Evolutionary conservation across 2,888 invertebrate species (phyloP), one percentile per base, ranked within the genome.

Genomic region (Tenthredo mesomela): DNA sequence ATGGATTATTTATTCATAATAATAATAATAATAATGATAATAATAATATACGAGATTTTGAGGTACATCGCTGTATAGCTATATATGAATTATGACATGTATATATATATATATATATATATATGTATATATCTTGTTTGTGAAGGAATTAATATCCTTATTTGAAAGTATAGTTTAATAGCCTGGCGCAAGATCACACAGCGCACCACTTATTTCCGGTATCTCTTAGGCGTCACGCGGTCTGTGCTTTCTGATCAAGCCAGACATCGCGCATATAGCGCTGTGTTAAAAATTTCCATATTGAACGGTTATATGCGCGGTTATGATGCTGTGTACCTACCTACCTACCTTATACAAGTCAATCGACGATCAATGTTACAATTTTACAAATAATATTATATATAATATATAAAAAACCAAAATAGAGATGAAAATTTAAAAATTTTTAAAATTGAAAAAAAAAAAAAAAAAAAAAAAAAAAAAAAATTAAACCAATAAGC

Each of bases 161-260:
- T 54, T 54, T 54, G n/a, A 61, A 25, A 61, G 61, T 33, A 61
- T 33, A 67, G 33, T 67, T 67, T 67, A 67, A 67, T 67, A 67
- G 18, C 33, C 12, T 10, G 9, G 61, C 10, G 61, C 10, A 12
- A 12, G 10, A 67, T 21, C 2, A 3, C 2, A 3, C 21, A 43
- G 37, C 43, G n/a, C 71, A 43, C 43, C 43, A 21, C 21, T 73
- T 73, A 73, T 73, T 73, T 73, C 43, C 71, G 71, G 71, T 73
- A n/a, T 43, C 37, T 37, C 21, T 73, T 29, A 43, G 71, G 71
- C 71, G 71, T 73, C 71, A 73, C 71, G 71, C 71, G 71, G 71
- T 73, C 71, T 73, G 71, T 29, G 33, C 29, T 33, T 43, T 40
- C 43, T 43, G 71, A 40, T 67, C 29, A 33, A 29, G 40, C 71